Percentiles rank a stretch among this genome's conserved stretches.
These are phyloP conservation scores for Pyrochroa serraticornis DNA, from an alignment of 2,888 invertebrate genomes.

Conservation along the genomic window DNA sequence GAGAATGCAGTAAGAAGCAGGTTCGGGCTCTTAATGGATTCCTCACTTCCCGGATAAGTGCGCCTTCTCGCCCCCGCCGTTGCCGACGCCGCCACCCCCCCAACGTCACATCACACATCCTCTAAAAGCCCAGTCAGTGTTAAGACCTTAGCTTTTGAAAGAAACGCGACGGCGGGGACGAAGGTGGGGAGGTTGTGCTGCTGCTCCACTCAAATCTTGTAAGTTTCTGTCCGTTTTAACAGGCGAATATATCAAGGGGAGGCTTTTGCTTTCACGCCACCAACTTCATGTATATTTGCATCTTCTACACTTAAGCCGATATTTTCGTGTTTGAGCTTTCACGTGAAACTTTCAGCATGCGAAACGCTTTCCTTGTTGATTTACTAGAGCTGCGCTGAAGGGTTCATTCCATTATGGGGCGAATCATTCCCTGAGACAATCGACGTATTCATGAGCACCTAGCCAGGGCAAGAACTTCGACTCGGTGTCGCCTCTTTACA, in stretches of 20 bases:
- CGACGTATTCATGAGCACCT: too few species aligned
- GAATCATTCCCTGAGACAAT: slow-evolving; percentile 11
- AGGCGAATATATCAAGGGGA: slow-evolving; percentile 45
- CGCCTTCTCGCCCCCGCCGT: slow-evolving; percentile 37
- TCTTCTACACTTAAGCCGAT: slow-evolving; percentile 46
- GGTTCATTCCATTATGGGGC: slow-evolving; percentile 12
- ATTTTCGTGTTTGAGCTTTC: slow-evolving; percentile 45
- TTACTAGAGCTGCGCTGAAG: slow-evolving; percentile 24
- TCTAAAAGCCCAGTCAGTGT: slow-evolving; percentile 50
- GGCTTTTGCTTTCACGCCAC: slow-evolving; percentile 44
- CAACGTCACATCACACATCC: slow-evolving; percentile 47
- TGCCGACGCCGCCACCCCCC: slow-evolving; percentile 27
- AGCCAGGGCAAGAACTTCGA: too few species aligned
- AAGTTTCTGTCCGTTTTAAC: slow-evolving; percentile 51
- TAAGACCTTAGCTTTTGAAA: slow-evolving; percentile 50
- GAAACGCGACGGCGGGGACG: slow-evolving; percentile 27
- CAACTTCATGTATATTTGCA: slow-evolving; percentile 45
- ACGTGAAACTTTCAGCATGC: slow-evolving; percentile 32
- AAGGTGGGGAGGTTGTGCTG: neutral
- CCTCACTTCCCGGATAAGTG: slow-evolving; percentile 51
- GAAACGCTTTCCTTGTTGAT: slow-evolving; percentile 29
- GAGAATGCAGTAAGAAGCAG: slow-evolving; percentile 44
- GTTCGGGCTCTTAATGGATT: slow-evolving; percentile 50
- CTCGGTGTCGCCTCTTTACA: too few species aligned
- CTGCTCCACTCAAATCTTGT: slow-evolving; percentile 45